These are phyloP conservation scores for Pseudomyrmex flavicornis DNA, from an alignment of 1,140 invertebrate species.

Conservation along the genomic window DNA sequence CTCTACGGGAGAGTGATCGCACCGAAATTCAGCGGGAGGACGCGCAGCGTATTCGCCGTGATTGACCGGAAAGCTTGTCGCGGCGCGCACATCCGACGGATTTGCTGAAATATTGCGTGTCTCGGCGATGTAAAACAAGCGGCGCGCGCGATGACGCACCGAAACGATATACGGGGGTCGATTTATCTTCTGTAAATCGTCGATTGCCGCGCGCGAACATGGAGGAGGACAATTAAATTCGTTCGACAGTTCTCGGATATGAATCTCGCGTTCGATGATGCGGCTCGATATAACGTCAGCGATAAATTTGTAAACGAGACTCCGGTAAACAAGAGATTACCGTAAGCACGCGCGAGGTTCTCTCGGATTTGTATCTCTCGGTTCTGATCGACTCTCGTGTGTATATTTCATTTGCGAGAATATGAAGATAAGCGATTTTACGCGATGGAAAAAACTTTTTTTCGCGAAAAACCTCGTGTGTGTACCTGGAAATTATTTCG, in stretches of 20 bases:
- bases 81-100: conserved; percentile 30
- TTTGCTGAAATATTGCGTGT: conserved; percentile 53
- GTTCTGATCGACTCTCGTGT: too few relatives aligned
- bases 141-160: not conserved
- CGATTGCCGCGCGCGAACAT: not conserved
- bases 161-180: not conserved
- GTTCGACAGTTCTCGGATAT: not conserved
- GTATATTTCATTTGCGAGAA: not conserved
- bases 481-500: not conserved
- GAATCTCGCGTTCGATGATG: not conserved
- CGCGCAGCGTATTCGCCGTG: conserved; percentile 26
- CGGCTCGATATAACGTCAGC: not conserved
- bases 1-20: too few relatives aligned
- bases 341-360: not conserved
- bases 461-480: not conserved
- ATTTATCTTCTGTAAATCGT: conserved; percentile 23
- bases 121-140: conserved; percentile 21
- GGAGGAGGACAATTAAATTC: conserved; percentile 10
- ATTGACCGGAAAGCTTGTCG: conserved; percentile 55
- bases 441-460: not conserved
- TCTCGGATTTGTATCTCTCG: not conserved
- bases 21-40: conserved; percentile 1
- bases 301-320: not conserved
- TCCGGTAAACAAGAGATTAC: conserved; percentile 8
- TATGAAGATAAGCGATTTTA: not conserved